Evolutionary conservation across 30 jellyfish, hydroid and myxozoan genomes (phyloP).

Genomic region (Hydra vulgaris): DNA sequence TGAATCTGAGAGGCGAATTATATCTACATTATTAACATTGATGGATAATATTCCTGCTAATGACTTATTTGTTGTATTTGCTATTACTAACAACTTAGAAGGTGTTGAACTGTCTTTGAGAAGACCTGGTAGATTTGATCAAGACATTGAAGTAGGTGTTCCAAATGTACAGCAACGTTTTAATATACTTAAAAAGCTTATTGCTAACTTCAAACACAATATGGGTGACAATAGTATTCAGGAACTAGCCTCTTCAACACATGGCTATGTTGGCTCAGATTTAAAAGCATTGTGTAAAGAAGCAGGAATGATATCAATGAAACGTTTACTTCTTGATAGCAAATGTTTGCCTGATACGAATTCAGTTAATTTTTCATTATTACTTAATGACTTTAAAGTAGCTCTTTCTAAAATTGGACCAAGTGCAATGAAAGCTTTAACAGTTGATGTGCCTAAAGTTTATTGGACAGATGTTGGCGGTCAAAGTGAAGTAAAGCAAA

Average conservation of each 20-base stretch:
- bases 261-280: slow-evolving; percentile 97
- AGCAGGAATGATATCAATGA: slow-evolving; percentile 42
- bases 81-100: slow-evolving; percentile 65
- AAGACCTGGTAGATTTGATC: slow-evolving; percentile 82
- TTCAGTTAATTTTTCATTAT: slow-evolving; percentile 9
- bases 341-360: not conserved
- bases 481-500: slow-evolving; percentile 53
- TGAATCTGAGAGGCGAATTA: slow-evolving; percentile 75
- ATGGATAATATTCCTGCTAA: slow-evolving; percentile 71
- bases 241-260: slow-evolving; percentile 56
- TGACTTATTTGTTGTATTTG: slow-evolving; percentile 67
- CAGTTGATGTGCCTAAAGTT: slow-evolving; percentile 82
- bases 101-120: slow-evolving; percentile 76
- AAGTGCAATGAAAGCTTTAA: slow-evolving; percentile 74
- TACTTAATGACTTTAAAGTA: slow-evolving; percentile 31
- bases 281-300: slow-evolving; percentile 75
- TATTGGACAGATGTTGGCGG: slow-evolving; percentile 98
- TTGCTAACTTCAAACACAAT: slow-evolving; percentile 27
- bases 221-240: slow-evolving; percentile 27
- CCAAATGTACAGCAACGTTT: slow-evolving; percentile 69
- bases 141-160: slow-evolving; percentile 79
- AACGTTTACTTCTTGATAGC: not conserved
- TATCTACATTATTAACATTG: slow-evolving; percentile 62
- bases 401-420: slow-evolving; percentile 79
- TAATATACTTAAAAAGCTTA: slow-evolving; percentile 42